These are phyloP conservation scores for Limenitis camilla DNA, from an alignment of 2,888 invertebrate genomes.

Conservation along the genomic window DNA sequence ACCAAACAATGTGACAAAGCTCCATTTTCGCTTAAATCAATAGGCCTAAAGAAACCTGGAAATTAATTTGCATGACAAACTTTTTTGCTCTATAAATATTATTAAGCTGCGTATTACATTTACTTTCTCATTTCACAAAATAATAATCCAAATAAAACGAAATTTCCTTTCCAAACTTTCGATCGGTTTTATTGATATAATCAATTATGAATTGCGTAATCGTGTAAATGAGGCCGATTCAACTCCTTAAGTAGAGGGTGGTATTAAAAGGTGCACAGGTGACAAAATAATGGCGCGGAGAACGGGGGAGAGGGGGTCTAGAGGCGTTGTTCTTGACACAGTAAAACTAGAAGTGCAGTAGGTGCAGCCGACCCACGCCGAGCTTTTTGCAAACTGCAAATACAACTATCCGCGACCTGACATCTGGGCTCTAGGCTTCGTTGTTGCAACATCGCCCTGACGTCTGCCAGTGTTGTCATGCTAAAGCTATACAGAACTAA, in stretches of 20 bases:
- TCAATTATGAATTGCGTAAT: too few relatives aligned
- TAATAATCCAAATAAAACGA: too few relatives aligned
- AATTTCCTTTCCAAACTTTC: too few relatives aligned
- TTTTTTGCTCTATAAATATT: not conserved
- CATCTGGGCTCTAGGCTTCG: slow-evolving; percentile 33
- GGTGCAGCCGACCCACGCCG: slow-evolving; percentile 69
- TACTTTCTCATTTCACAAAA: too few relatives aligned
- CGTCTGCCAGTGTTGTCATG: slow-evolving; percentile 7
- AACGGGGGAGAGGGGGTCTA: slow-evolving; percentile 47
- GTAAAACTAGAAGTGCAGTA: slow-evolving; percentile 75
- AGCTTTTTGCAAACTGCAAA: slow-evolving; percentile 62
- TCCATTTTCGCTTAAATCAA: too few relatives aligned
- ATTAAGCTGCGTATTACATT: too few relatives aligned
- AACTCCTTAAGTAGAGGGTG: not conserved
- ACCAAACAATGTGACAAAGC: too few relatives aligned
- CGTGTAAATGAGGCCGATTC: not conserved
- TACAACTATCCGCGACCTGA: slow-evolving; percentile 42
- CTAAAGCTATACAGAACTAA: slow-evolving; percentile 4
- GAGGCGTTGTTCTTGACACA: slow-evolving; percentile 74
- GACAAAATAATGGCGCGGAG: slow-evolving; percentile 35
- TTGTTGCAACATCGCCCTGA: slow-evolving; percentile 13
- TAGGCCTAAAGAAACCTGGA: not conserved
- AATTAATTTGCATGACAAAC: slow-evolving; percentile 6
- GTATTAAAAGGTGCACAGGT: slow-evolving; percentile 28
- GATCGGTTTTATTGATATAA: too few relatives aligned